Evolutionary conservation across 2,888 invertebrate species (phyloP), one percentile per base, ranked within the genome.

Genomic region (Tenthredo livida): DNA sequence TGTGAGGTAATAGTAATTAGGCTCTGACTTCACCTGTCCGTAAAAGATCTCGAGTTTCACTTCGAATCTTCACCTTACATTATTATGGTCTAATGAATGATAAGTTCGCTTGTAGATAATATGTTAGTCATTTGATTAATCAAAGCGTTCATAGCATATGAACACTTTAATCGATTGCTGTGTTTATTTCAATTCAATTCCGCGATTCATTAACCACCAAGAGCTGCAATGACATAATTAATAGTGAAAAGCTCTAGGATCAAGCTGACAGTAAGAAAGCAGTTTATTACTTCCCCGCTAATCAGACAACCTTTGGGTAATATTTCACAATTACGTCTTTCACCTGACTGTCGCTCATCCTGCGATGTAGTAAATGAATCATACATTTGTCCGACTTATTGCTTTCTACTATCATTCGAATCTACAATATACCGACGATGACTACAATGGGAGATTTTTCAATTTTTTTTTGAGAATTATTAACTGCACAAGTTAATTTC

Each of bases 241-340:
- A 37, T 25, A 25, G 21, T 61, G 12, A 61, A 61, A 37, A 33
- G 17, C 37, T 33, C 7, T 12, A 9, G 12, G 25, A 75, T 47
- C 47, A 75, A 25, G 47, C 6, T 47, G 40, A 21, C 75, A 21
- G 21, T 75, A 75, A 47, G 75, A 75, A 75, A 75, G 75, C 47
- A 75, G 75, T 47, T 75, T 75, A 47, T 47, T 40, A 73, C 73
- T 73, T 70, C n/a, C 21, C 47, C 21, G n/a, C 21, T 73, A 21
- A n/a, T 25, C 47, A 43, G 43, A n/a, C n/a, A 47, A 75, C 75
- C 47, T 47, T 21, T 47, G 25, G 29, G 40, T 47, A 43, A 40
- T 75, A 47, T 75, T 75, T 75, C 47, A 75, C 25, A 75, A 75
- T 70, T 2, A 70, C 2, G 10, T 70, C 29, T 70, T 67, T 67